Evolutionary conservation across 92 coral and sea anemone genomes (phyloP).

Genomic region (Parazoanthus darwini): DNA sequence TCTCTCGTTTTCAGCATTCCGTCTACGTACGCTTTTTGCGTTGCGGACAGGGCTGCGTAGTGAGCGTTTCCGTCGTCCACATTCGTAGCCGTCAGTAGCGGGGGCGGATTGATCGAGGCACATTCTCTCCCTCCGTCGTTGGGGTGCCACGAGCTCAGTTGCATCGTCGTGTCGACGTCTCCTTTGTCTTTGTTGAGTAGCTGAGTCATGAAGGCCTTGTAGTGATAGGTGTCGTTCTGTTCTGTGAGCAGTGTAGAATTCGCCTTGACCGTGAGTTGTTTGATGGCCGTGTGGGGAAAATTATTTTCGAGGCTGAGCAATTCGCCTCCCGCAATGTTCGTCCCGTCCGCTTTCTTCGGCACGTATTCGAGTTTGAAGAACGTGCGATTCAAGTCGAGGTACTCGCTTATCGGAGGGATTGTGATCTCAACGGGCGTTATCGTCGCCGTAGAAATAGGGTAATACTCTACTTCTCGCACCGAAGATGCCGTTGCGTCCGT

Average conservation of each 20-base stretch:
- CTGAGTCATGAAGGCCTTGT: no score
- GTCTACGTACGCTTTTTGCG: no score
- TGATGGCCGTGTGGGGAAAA: no score
- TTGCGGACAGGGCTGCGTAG: background rate
- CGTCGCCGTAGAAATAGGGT: constrained; percentile 15
- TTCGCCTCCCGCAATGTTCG: constrained; percentile 4
- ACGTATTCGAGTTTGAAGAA: no score
- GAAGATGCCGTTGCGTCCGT: background rate
- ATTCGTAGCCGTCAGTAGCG: constrained; percentile 9
- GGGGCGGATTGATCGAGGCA: constrained; percentile 10
- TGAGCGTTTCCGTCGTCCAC: constrained; percentile 11
- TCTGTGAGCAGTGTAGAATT: background rate
- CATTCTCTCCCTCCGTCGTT: constrained; percentile 15
- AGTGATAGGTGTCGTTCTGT: background rate
- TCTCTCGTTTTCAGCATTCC: constrained; percentile 9
- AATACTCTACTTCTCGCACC: constrained; percentile 2
- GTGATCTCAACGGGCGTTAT: constrained; percentile 2
- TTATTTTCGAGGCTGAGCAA: background rate
- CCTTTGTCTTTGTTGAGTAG: background rate
- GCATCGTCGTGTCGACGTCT: background rate
- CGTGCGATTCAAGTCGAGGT: no score
- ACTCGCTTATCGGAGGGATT: no score
- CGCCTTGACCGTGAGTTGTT: background rate
- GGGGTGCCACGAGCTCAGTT: background rate
- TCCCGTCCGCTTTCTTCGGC: constrained; percentile 8